Evolutionary conservation across 2,797 vertebrate species (phyloP), one percentile per base, ranked within the genome.

Genomic region (Anguilla megastoma): DNA sequence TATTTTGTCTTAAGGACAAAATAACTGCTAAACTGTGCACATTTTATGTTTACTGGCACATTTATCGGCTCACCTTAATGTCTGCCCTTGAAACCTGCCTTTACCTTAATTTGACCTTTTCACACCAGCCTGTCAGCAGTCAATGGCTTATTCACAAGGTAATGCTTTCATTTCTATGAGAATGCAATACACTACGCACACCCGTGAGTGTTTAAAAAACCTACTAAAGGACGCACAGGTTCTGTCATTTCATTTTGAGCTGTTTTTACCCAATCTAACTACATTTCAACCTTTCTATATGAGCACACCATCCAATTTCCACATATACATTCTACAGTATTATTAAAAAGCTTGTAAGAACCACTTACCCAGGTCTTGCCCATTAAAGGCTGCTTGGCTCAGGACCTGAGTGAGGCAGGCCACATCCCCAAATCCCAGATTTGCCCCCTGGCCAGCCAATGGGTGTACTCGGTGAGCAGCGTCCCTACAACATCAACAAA

Each of bases 381-480:
- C 98, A 10, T 96, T 96, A 95, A 98, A 99, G 89, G 98, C 97
- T 54, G 98, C 98, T 91, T 95, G 94, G 90, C 98, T 98, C 92
- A 99, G 95, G 91, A 97, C 94, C 92, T 93, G 95, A 21, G 96
- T 96, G 94, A 99, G 96, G 92, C 95, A 97, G 30, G 96, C 95
- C 92, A 98, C 96, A 93, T 99, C 98, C 74, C 98, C 98, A 88
- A 99, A 99, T 89, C 99, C 99, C 94, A 99, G 96, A 95, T 99
- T 99, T 91, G 96, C 98, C 91, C 99, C 98, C 93, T 99, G 99
- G 91, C 98, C 98, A 36, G 98, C 99, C 87, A 99, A 95, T 3
- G 98, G 99, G 94, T 99, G 98, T 88, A 99, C 97, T 91, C 98
- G 97, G 95, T 99, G 99, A 71, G 99, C 99, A 85, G 99, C 98